Percentiles rank a stretch among this genome's conserved stretches.
phyloP scores from a whole-genome alignment of 1,140 invertebrate genomes.

The Dreissena rostriformis region DNA sequence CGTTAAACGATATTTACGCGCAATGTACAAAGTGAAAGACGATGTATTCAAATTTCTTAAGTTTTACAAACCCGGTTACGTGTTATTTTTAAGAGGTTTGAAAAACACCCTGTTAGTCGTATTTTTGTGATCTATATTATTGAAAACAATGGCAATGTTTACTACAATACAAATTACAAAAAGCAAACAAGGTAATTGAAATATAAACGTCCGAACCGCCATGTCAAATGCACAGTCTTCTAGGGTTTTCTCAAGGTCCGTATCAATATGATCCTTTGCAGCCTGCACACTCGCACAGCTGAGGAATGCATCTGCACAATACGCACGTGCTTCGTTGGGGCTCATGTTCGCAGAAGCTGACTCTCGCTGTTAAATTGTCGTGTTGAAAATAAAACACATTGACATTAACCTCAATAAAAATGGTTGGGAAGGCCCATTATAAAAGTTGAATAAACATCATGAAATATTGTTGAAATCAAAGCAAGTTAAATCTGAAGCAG shows the following conservation, averaged over 20 bases:
- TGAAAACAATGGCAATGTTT: background rate
- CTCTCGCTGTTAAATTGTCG: background rate
- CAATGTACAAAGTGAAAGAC: background rate
- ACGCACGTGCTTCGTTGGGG: background rate
- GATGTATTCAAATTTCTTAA: background rate
- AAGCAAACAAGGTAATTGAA: background rate
- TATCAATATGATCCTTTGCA: background rate
- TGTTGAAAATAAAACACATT: background rate
- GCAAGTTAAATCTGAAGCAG: background rate
- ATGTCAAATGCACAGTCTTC: slow-evolving; percentile 24
- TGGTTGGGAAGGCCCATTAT: too few species aligned
- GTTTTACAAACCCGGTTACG: background rate
- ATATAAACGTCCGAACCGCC: background rate
- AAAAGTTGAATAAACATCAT: background rate
- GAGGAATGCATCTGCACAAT: background rate
- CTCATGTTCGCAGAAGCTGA: background rate
- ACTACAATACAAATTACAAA: background rate
- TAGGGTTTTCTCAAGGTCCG: background rate
- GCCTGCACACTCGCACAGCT: background rate
- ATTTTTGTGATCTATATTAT: background rate
- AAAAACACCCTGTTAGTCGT: background rate
- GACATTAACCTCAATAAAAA: background rate
- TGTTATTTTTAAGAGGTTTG: background rate
- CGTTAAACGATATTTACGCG: background rate
- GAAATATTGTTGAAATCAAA: background rate